phyloP scores from a whole-genome alignment of 2,797 vertebrate species.

The Vipera latastei region DNA sequence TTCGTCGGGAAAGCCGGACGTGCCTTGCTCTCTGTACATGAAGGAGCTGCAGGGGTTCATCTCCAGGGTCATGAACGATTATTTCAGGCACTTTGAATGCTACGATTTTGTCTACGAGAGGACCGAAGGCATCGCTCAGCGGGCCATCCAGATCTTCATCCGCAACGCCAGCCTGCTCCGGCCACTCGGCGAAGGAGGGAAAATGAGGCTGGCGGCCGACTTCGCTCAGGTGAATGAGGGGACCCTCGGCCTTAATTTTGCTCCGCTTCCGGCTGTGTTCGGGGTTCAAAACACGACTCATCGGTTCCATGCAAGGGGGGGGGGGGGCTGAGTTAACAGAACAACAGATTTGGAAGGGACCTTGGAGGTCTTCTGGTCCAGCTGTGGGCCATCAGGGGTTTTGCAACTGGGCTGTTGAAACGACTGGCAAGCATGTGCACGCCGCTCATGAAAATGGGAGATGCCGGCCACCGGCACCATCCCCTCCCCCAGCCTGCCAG shows the following conservation, averaged over 20 bases:
- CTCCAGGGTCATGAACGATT: conserved; percentile 87
- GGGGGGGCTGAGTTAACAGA: not conserved
- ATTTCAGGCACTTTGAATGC: conserved; percentile 91
- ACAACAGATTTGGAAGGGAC: not conserved
- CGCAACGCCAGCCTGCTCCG: conserved; percentile 88
- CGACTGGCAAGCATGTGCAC: too few species aligned
- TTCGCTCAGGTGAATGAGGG: conserved; percentile 86
- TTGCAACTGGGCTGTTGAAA: too few species aligned
- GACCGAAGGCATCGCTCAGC: conserved; percentile 86
- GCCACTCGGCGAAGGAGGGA: conserved; percentile 90
- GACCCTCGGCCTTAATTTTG: not conserved
- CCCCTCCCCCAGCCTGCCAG: too few species aligned
- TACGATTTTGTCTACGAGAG: conserved; percentile 90
- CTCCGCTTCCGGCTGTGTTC: accelerated
- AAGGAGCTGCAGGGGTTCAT: conserved; percentile 96
- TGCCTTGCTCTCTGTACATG: conserved; percentile 96
- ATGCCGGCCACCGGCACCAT: too few species aligned
- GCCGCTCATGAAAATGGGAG: too few species aligned
- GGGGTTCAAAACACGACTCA: not conserved
- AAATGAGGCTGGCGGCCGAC: conserved; percentile 92
- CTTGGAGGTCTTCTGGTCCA: not conserved
- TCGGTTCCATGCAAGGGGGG: not conserved
- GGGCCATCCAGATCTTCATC: conserved; percentile 89
- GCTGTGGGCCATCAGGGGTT: too few species aligned
- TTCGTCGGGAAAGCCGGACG: conserved; percentile 79